Base-by-base conservation (phyloP, 2,113 vertebrate species). In the Ophiodon elongatus region DNA sequence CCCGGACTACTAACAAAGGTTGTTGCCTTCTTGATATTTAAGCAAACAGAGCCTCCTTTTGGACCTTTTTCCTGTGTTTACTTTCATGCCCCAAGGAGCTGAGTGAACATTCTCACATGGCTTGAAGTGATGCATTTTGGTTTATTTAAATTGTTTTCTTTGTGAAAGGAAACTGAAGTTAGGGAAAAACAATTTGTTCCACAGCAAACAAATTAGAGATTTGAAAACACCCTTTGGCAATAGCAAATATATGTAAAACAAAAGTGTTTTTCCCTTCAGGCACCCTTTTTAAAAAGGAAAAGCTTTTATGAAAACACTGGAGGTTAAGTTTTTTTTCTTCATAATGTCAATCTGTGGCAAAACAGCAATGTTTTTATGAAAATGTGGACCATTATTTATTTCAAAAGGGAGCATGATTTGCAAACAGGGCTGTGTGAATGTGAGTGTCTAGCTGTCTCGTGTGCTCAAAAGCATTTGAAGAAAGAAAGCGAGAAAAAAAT, bases 381-480 rank as follows among this genome's bases (percentile, higher is more conserved):
- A 45, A 45, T 21, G 5, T 23, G 21, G 29, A 33, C 15, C n/a
- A 21, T 52, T n/a, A 60, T 45, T 45, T 62, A 11, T 73, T 62
- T 45, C n/a, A 33, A n/a, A 52, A 56, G 17, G 2, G 25, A 17
- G 15, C 70, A 57, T 57, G 37, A 33, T 31, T 59, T 71, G 50
- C 72, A 54, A 39, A 17, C 14, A 2, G 25, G 1, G 50, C 23
- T 50, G 33, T 73, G 13, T 70, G 7, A 83, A 54, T 0, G n/a
- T 27, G 14, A 68, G 54, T 21, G 17, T 25, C 25, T 29, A 13
- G 25, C 31, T 69, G 64, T 25, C 35, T 47, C 21, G 17, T 47
- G 50, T 45, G 50, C n/a, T 67, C 37, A 62, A 47, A 21, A 63
- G 64, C n/a, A 87, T 64, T 33, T 72, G 13, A 60, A 59, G 8